A percentile compares a stretch with the other conserved stretches of the same genome.
These are phyloP conservation scores for Cirrhinus mrigala DNA, from an alignment of 2,797 vertebrate species.

Conservation along the genomic window DNA sequence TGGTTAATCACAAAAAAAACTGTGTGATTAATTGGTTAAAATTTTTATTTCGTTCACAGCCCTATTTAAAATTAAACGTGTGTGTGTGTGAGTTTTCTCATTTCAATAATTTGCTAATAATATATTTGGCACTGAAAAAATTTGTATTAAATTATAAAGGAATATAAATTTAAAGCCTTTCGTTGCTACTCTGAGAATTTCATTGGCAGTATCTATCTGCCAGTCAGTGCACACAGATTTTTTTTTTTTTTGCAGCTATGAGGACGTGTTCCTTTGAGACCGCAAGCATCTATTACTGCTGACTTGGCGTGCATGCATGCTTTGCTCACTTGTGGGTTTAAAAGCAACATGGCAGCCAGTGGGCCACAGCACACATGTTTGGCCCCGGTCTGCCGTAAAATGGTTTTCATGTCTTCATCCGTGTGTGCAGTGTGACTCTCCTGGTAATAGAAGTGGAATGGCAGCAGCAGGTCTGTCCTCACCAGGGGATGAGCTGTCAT, in stretches of 20 bases:
- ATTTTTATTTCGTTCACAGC: background rate
- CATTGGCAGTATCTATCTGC: background rate
- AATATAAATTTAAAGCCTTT: background rate
- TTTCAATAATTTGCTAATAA: background rate
- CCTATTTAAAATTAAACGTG: background rate
- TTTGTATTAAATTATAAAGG: background rate
- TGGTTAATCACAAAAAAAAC: background rate
- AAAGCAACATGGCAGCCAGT: conserved; percentile 32
- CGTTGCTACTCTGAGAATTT: background rate
- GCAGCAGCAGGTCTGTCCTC: conserved; percentile 71
- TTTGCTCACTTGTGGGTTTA: conserved; percentile 49
- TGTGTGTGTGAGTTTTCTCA: background rate
- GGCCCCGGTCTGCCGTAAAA: conserved; percentile 51
- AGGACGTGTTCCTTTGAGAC: conserved; percentile 29
- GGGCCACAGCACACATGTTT: conserved; percentile 46
- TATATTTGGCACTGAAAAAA: background rate
- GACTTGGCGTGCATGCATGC: conserved; percentile 40
- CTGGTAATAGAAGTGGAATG: conserved; percentile 67
- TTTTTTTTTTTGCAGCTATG: background rate
- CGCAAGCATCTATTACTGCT: conserved; percentile 37
- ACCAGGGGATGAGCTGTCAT: conserved; percentile 72
- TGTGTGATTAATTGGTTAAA: background rate
- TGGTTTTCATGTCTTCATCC: conserved; percentile 66
- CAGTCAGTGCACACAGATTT: background rate
- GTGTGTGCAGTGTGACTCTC: conserved; percentile 58